Conservation (phyloP, 2,797 vertebrate genomes). For the Falco concolor region DNA sequence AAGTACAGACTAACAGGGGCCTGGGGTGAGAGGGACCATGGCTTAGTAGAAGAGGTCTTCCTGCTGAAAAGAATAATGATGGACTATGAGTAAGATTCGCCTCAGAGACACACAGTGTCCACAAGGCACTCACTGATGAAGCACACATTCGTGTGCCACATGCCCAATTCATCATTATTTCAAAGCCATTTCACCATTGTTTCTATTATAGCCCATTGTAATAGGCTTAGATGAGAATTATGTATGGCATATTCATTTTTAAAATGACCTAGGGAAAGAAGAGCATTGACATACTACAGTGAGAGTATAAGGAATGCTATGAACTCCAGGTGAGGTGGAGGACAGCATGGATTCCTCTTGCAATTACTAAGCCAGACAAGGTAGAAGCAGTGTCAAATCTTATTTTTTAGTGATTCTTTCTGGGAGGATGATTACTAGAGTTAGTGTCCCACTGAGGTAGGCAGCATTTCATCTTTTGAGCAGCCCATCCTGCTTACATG, state of each 20-base stretch:
- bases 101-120: not conserved
- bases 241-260: not conserved
- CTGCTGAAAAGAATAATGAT: not conserved
- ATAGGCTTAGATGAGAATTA: slow-evolving; percentile 6
- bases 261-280: slow-evolving; percentile 19
- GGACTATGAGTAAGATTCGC: not conserved
- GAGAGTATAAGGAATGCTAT: not conserved
- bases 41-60: not conserved
- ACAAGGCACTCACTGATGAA: not conserved
- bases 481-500: not conserved
- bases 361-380: not conserved
- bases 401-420: not conserved
- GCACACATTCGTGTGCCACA: slow-evolving; percentile 14
- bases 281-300: not conserved
- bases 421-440: not conserved
- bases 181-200: slow-evolving; percentile 48
- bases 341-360: not conserved
- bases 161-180: slow-evolving; percentile 43
- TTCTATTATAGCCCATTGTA: slow-evolving; percentile 14
- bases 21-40: not conserved
- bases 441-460: not conserved
- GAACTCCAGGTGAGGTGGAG: not conserved
- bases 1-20: not conserved
- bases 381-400: not conserved
- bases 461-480: not conserved